phyloP scores from a whole-genome alignment of 2,888 invertebrate species.

The Drosophila nigritarsus region DNA sequence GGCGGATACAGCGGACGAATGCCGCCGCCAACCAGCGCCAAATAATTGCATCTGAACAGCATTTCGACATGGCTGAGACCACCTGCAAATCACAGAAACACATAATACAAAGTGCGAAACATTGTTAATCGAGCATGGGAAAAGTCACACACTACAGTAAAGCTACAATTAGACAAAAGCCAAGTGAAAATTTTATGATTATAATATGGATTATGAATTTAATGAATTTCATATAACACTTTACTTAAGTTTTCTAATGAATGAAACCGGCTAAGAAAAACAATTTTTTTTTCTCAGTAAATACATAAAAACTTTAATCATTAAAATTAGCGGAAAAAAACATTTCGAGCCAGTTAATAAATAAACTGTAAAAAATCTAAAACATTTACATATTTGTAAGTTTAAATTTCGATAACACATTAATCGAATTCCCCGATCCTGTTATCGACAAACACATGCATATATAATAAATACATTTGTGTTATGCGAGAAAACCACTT shows the following conservation, averaged over 20 bases:
- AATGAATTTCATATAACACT: neutral
- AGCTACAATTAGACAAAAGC: neutral
- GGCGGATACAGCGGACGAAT: conserved; percentile 95
- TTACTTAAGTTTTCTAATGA: neutral
- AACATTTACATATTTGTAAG: neutral
- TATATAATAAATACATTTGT: neutral
- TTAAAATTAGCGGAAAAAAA: neutral
- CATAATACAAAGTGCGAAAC: conserved; percentile 29
- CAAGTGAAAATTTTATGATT: neutral
- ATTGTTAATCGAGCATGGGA: conserved; percentile 17
- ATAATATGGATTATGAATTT: neutral
- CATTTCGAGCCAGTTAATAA: neutral
- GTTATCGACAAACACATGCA: neutral
- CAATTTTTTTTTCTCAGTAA: neutral
- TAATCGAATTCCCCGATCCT: neutral
- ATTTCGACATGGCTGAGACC: conserved; percentile 98
- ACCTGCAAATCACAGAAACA: conserved; percentile 49
- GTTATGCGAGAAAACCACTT: neutral
- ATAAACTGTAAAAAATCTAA: neutral
- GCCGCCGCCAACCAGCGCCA: conserved; percentile 98
- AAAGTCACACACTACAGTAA: conserved; percentile 15
- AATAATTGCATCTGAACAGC: conserved; percentile 98
- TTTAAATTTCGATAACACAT: neutral
- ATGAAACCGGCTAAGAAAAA: neutral
- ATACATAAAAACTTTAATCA: neutral